phyloP scores from a whole-genome alignment of 1,140 invertebrate genomes.

The Calliphora vicina region DNA sequence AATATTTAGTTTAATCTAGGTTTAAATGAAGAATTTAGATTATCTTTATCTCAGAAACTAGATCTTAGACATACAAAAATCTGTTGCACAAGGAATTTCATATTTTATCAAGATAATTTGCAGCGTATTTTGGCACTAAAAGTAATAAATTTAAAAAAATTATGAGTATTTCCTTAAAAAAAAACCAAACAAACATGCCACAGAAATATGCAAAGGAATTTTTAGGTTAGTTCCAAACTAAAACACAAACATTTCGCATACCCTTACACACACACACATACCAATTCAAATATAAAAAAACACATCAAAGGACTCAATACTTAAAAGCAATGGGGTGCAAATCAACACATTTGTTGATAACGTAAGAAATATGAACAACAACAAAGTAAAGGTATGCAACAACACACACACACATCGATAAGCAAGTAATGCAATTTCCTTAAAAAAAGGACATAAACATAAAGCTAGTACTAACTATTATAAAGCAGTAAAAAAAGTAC shows the following conservation, averaged over 20 bases:
- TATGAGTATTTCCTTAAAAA: not conserved
- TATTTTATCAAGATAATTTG: no score
- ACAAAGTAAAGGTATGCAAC: not conserved
- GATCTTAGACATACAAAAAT: not conserved
- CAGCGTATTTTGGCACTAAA: not conserved
- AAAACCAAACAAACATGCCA: not conserved
- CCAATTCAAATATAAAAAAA: not conserved
- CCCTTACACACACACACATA: not conserved
- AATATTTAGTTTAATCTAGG: no score
- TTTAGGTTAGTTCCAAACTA: not conserved
- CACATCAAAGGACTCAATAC: not conserved
- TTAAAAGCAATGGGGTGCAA: constrained; percentile 1
- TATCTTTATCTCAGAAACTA: no score
- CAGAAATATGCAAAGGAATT: not conserved
- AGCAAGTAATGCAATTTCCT: constrained; percentile 19
- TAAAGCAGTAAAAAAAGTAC: not conserved
- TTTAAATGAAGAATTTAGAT: no score
- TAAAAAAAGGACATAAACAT: constrained; percentile 9
- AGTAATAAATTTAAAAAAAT: not conserved
- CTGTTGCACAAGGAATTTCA: not conserved
- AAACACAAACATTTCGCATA: not conserved
- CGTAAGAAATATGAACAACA: not conserved
- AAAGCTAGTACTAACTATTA: not conserved
- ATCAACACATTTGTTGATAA: constrained; percentile 15
- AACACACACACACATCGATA: not conserved